Evolutionary conservation across 2,888 invertebrate species (phyloP), one percentile per base, ranked within the genome.

Genomic region (Campoletis raptor): DNA sequence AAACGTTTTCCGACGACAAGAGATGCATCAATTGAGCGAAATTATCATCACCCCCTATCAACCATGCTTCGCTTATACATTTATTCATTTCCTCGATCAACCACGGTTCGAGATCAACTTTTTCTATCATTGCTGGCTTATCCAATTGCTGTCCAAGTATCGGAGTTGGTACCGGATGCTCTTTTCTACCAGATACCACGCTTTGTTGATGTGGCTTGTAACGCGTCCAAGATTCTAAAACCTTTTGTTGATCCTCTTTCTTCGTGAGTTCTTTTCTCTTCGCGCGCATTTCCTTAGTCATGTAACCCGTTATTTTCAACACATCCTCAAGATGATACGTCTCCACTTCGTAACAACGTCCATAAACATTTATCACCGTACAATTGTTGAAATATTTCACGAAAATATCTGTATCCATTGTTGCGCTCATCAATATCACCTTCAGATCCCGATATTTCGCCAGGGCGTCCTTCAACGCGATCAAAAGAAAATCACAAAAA

Each of bases 371-470:
- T 48, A 98, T 95, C 36, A 98, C 96, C 0, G 97, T 97, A 89
- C 98, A 97, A 91, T 96, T 96, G 92, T 96, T 96, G 94, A 99
- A 99, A 94, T 99, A 99, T 54, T 96, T 96, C 72, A 96, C 95
- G 94, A 99, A 98, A 87, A 98, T 96, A 83, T 96, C 95, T 67
- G 97, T 96, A 92, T 99, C 98, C 94, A 98, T 96, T 0, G 99
- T 98, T 15, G 99, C 99, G 4, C 99, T 99, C 99, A 99, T 99
- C 67, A 99, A 96, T 70, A 99, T 96, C 0, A 99, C 94, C 91
- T 97, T 97, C 30, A 99, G 95, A 85, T 97, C 96, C 88, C 96
- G 96, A 92, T 96, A 96, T 72, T 96, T 95, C 0, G 96, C 95
- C 64, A 98, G 93, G 15, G 97, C 96, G 92, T 98, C 97, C 61